Evolutionary conservation across 2,888 invertebrate genomes (phyloP).

Genomic region (Villa cingulata): DNA sequence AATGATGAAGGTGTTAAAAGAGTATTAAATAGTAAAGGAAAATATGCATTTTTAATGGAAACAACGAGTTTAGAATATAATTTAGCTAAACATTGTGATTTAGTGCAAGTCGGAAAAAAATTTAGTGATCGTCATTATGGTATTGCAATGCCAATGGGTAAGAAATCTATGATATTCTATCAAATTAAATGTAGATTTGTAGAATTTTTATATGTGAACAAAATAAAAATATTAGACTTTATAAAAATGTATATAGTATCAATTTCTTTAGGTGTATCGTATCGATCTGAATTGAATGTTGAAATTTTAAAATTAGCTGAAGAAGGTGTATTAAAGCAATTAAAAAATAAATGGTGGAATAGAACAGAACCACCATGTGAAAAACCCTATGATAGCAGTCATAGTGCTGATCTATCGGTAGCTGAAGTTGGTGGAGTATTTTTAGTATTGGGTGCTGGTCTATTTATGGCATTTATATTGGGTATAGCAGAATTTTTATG

Average conservation of each 20-base stretch:
- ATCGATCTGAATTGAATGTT: conserved; percentile 67
- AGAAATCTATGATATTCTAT: conserved; percentile 33
- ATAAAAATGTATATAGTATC: too few species aligned
- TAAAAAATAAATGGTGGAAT: conserved; percentile 91
- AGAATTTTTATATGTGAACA: background rate
- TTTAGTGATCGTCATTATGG: conserved; percentile 89
- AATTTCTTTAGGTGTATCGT: conserved; percentile 50
- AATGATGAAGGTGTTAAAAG: conserved; percentile 76
- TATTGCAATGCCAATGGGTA: conserved; percentile 80
- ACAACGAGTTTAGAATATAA: conserved; percentile 87
- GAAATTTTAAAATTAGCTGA: conserved; percentile 85
- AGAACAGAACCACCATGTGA: conserved; percentile 40
- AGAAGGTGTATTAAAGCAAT: conserved; percentile 59
- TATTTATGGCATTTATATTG: conserved; percentile 54
- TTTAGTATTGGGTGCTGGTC: conserved; percentile 64
- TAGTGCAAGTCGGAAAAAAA: conserved; percentile 63
- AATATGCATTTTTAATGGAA: conserved; percentile 93
- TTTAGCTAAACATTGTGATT: conserved; percentile 63
- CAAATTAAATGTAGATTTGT: background rate
- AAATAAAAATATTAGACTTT: background rate
- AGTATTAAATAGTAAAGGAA: conserved; percentile 57
- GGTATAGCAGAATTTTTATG: conserved; percentile 75
- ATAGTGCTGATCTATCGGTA: conserved; percentile 26
- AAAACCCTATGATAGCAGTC: conserved; percentile 8
- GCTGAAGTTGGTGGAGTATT: conserved; percentile 83